phyloP scores from a whole-genome alignment of 2,888 invertebrate species.

The Ceraclea dissimilis region DNA sequence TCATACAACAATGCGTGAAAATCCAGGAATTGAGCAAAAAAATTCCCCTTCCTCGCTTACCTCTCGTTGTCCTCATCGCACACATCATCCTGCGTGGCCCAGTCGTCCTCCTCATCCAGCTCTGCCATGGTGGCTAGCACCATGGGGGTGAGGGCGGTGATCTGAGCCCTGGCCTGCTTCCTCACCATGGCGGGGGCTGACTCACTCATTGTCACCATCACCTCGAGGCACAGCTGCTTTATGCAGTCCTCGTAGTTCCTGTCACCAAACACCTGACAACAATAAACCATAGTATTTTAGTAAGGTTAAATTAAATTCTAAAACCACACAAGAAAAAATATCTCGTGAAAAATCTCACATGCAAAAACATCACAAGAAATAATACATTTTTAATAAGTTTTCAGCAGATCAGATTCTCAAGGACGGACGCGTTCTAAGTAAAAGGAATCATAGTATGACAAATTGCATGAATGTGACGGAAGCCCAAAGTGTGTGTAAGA shows the following conservation, averaged over 20 bases:
- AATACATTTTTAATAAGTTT: not conserved
- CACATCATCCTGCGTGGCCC: constrained; percentile 80
- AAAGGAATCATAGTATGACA: not conserved
- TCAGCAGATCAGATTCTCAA: too few relatives aligned
- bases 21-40: too few relatives aligned
- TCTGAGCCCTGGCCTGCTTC: constrained; percentile 79
- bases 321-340: too few relatives aligned
- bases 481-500: too few relatives aligned
- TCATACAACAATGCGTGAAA: too few relatives aligned
- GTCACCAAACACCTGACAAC: constrained; percentile 57
- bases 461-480: too few relatives aligned
- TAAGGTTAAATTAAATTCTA: too few relatives aligned
- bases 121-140: constrained; percentile 93
- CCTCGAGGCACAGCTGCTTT: constrained; percentile 87
- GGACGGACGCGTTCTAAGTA: too few relatives aligned
- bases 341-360: too few relatives aligned
- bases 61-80: constrained; percentile 88
- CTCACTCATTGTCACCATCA: constrained; percentile 80
- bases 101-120: constrained; percentile 84
- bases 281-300: too few relatives aligned
- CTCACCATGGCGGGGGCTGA: constrained; percentile 95
- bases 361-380: not conserved
- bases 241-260: constrained; percentile 69
- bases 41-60: constrained; percentile 32
- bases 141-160: constrained; percentile 72